Evolutionary conservation across 2,797 vertebrate genomes (phyloP), one percentile per base, ranked within the genome.

Genomic region (Cyprinella venusta): DNA sequence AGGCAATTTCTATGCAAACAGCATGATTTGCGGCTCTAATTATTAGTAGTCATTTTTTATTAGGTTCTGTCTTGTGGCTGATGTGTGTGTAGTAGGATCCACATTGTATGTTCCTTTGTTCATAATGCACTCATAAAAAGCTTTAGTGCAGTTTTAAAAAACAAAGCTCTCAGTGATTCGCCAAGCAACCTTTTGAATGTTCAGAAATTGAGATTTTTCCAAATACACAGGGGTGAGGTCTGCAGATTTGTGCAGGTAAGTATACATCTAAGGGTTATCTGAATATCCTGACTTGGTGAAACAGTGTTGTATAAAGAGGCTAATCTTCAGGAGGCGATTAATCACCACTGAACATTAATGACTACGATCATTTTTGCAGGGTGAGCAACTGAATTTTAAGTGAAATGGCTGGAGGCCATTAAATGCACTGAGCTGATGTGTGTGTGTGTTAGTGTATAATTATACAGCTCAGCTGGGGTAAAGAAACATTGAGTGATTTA

Each of bases 301-400:
- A 48, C 69, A 38, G 50, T 33, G n/a, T 84, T 80, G 64, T 40
- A 70, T 80, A 82, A 84, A 87, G 65, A 68, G 83, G 56, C 79
- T 85, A 72, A 76, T 84, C 68, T 86, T 45, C 52, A 83, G 42
- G 18, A 75, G 81, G 36, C 42, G 70, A 84, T 89, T 86, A 81
- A 85, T 90, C 81, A 84, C 45, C 78, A 21, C 26, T 70, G 83
- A 75, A 67, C 84, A 84, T 81, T 88, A 83, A 90, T 88, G 82
- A 50, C 74, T 85, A 82, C 84, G 86, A 89, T 88, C 69, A 81
- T 84, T 82, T 84, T 80, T 80, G 79, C 82, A 87, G 79, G 33
- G 69, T 24, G 61, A 30, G 77, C 59, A 74, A 76, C 71, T 61
- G 86, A 85, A 88, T 87, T 85, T 87, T 84, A 86, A 88, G 67